Evolutionary conservation across 37 sponge, comb jelly and placozoan species (phyloP), one percentile per base, ranked within the genome.

Genomic region (Axinella damicornis): DNA sequence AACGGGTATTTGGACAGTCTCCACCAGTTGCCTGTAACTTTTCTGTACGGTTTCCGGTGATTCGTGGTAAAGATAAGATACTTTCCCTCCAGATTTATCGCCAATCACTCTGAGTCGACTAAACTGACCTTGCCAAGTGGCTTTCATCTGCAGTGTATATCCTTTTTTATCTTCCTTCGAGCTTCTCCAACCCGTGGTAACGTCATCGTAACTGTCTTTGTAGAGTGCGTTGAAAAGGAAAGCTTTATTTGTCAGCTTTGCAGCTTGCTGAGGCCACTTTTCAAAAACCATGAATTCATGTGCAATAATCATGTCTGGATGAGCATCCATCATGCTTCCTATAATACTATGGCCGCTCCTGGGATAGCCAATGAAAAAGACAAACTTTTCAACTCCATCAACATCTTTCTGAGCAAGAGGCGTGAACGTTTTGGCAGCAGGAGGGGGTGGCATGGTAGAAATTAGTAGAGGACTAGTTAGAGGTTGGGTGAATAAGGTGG

Each of bases 301-400:
- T 22, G 85, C 63, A 34, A 85, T 85, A 1, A 76, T 77, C 15
- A 85, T 36, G 33, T 85, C 46, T 62, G 85, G 85, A 54, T 85
- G 85, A 13, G 76, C 85, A 66, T 85, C 85, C 15, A 85, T 30
- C 14, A 85, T 30, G 38, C 77, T 62, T 18, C 77, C 85, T 27
- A 85, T 68, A 24, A 85, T 85, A 53, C 85, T 85, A 59, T 85
- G 85, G 15, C 85, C 77, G 19, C 85, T 85, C 38, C 85, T 61
- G 21, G 64, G 73, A 25, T 74, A 76, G 14, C 85, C 85, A 27
- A 85, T 28, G 52, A 85, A 85, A 53, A 85, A 73, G 2, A 85
- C 66, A 55, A 85, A 85, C 24, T 38, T 34, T 30, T 85, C 52
- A 20, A 85, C 58, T 1, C 66, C 21, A 6, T 85, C 57, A 12